Evolutionary conservation across 2,888 invertebrate genomes (phyloP), one percentile per base, ranked within the genome.

Genomic region (Drosophila recens): DNA sequence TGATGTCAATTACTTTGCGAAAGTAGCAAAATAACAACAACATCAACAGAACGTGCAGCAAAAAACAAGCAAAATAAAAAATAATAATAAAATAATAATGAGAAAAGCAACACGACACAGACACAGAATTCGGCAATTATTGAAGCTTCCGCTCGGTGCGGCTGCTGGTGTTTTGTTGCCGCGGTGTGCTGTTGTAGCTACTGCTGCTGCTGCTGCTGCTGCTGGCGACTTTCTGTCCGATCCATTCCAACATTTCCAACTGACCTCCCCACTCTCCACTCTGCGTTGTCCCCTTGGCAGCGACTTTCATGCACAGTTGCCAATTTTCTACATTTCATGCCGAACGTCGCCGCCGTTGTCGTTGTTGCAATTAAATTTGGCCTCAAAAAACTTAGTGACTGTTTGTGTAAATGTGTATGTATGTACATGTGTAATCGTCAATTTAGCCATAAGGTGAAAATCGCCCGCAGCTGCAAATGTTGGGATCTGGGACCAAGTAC

Each of bases 361-460:
- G 82, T 72, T 80, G 72, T 81, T 75, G 83, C 83, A 86, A 83
- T 83, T 83, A 83, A 83, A 88, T 83, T 88, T 83, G 83, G 83
- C 83, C 83, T 83, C 89, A 83, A 88, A 83, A 82, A 72, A 67
- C 53, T 43, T 49, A 58, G 57, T 49, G 58, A 58, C 63, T 72
- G 67, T 61, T 48, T 56, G 48, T 43, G 66, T 53, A 11, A 56
- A 49, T 53, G 40, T 51, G 49, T 56, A 15, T 51, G 49, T 56
- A 15, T 71, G 48, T 51, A 57, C 64, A 53, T 51, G 42, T 57
- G 56, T 40, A 46, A 43, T 58, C 67, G 61, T 77, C 78, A 62
- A 72, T 67, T 72, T 65, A 40, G 77, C 72, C 73, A 66, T 65
- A 67, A 72, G 81, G 81, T 80, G 78, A 79, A 78, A 80, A 80